Evolutionary conservation across 2,797 vertebrate species (phyloP).

Genomic region (Bufotes viridis): DNA sequence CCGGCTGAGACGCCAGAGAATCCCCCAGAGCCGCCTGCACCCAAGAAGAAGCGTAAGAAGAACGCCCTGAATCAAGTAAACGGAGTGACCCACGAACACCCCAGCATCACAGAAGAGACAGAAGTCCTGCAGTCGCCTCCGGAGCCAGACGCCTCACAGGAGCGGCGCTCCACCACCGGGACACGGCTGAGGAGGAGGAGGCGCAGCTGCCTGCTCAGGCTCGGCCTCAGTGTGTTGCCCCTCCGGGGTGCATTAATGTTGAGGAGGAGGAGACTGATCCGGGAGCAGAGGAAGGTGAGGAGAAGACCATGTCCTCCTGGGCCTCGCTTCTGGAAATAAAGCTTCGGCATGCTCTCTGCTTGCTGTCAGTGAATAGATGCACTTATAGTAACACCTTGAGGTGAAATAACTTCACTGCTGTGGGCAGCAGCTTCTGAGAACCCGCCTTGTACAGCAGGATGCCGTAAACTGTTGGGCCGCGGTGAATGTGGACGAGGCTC

Average conservation of each 20-base stretch:
- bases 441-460: no score
- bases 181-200: neutral
- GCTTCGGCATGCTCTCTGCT: no score
- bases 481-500: no score
- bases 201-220: constrained; percentile 1
- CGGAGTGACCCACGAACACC: neutral
- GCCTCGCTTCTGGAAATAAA: no score
- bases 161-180: neutral
- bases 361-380: no score
- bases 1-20: neutral
- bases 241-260: neutral
- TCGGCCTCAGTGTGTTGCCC: constrained; percentile 20
- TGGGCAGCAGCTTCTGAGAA: no score
- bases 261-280: constrained; percentile 13
- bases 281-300: constrained; percentile 16
- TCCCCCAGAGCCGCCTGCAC: neutral
- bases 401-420: no score
- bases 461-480: no score
- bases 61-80: neutral
- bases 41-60: constrained; percentile 35
- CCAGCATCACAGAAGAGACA: neutral
- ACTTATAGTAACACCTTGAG: no score
- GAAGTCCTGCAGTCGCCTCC: neutral
- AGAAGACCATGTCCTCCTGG: neutral
- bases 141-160: neutral